These are phyloP conservation scores for Rhopalosiphum maidis DNA, from an alignment of 1,140 invertebrate genomes.

Conservation along the genomic window DNA sequence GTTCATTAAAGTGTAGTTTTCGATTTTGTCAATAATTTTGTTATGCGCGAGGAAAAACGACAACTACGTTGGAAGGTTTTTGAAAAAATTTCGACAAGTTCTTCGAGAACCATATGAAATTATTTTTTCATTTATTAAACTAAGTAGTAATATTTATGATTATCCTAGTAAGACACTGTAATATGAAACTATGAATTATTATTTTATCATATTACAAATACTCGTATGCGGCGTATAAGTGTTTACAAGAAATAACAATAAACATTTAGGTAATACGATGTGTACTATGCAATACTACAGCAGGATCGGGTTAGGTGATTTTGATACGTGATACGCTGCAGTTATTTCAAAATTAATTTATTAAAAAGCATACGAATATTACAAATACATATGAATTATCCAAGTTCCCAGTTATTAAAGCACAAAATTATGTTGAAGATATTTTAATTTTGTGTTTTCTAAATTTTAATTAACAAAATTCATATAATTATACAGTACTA, in stretches of 20 bases:
- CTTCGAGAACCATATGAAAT: not conserved
- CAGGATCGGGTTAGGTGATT: not conserved
- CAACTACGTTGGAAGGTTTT: not conserved
- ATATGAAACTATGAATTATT: not conserved
- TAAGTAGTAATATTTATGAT: not conserved
- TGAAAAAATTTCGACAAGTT: not conserved
- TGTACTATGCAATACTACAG: not conserved
- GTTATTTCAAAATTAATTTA: not conserved
- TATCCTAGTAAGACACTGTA: not conserved
- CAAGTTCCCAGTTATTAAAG: not conserved
- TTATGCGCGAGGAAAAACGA: not conserved
- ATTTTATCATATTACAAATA: constrained; percentile 18
- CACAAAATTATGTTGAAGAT: not conserved
- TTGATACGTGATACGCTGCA: not conserved
- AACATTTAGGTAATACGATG: not conserved
- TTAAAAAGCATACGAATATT: not conserved
- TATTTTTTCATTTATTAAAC: not conserved
- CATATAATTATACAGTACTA: not conserved
- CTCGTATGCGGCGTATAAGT: not conserved
- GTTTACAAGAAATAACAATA: not conserved
- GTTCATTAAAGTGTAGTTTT: not conserved
- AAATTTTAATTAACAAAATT: not conserved
- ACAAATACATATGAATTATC: not conserved
- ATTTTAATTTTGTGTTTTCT: not conserved
- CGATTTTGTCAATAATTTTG: not conserved